phyloP scores from a whole-genome alignment of 2,888 invertebrate genomes.

The Patella depressa region DNA sequence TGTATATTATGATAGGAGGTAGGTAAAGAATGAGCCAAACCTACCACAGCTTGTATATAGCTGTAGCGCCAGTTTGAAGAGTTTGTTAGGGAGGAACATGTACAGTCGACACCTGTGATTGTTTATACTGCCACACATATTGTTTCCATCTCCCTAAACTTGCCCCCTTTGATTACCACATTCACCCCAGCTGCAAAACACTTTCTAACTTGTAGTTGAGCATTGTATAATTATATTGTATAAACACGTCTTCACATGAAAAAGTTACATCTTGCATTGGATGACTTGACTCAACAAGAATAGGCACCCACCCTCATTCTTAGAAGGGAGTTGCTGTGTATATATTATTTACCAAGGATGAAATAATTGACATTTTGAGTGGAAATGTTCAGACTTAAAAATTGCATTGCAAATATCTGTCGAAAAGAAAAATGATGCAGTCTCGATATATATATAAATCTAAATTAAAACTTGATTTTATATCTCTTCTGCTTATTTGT shows the following conservation, averaged over 20 bases:
- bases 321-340: no score
- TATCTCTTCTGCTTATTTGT: no score
- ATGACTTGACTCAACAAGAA: background rate
- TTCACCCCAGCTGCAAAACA: background rate
- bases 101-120: background rate
- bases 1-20: background rate
- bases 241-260: background rate
- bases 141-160: background rate
- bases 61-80: background rate
- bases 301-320: background rate
- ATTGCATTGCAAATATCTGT: no score
- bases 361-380: no score
- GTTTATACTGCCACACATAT: conserved; percentile 4
- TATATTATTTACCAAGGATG: no score
- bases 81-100: background rate
- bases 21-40: background rate
- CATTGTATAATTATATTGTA: conserved; percentile 4
- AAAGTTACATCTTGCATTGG: background rate
- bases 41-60: conserved; percentile 18
- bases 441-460: no score
- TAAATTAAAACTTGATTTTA: no score
- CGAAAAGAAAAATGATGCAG: no score
- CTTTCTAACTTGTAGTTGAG: background rate
- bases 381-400: no score
- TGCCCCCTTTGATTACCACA: background rate